Conservation (phyloP, 2,888 invertebrate species). For the Lasioglossum figueresi region DNA sequence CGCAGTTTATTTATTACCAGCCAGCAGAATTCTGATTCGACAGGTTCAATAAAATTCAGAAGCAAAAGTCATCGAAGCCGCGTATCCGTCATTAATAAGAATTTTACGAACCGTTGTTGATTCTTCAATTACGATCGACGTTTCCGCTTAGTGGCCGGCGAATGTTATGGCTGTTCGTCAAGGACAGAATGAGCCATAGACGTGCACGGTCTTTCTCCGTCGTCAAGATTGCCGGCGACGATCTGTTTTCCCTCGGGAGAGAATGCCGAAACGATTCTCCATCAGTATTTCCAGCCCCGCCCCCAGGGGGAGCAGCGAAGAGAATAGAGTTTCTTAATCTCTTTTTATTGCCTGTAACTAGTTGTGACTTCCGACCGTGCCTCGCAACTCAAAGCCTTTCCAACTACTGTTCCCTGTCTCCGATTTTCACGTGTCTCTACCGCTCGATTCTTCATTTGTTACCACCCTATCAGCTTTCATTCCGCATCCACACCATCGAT, state of each 20-base stretch:
- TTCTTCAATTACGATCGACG: conserved; percentile 25
- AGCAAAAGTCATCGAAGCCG: not conserved
- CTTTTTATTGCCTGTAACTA: conserved; percentile 81
- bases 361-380: conserved; percentile 76
- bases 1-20: not conserved
- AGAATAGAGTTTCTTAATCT: conserved; percentile 80
- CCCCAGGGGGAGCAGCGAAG: conserved; percentile 38
- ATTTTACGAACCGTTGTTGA: not conserved
- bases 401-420: conserved; percentile 44
- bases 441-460: conserved; percentile 42
- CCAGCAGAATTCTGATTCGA: not conserved
- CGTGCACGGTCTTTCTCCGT: conserved; percentile 29
- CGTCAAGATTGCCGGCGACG: conserved; percentile 38
- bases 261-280: conserved; percentile 62
- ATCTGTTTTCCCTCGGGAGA: conserved; percentile 26
- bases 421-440: conserved; percentile 44
- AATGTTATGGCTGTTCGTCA: conserved; percentile 29
- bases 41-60: not conserved
- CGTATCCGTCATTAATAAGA: not conserved
- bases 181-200: conserved; percentile 41
- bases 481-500: conserved; percentile 54
- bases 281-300: conserved; percentile 62
- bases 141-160: conserved; percentile 14
- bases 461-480: conserved; percentile 53
- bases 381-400: conserved; percentile 73